These are phyloP conservation scores for Cotesia vestalis DNA, from an alignment of 1,140 invertebrate species.

Conservation along the genomic window DNA sequence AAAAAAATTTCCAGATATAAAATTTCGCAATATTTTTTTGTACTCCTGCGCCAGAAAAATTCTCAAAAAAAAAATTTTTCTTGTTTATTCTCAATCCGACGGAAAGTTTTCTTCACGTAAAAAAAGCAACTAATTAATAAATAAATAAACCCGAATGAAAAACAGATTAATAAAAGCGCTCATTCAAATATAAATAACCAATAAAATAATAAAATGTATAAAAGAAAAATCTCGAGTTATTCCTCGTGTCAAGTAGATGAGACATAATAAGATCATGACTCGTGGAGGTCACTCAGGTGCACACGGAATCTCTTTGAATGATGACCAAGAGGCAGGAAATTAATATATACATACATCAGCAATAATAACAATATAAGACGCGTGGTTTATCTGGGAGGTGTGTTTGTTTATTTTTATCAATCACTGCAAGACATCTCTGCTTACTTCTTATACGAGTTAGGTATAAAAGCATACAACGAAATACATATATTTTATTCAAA, in stretches of 20 bases:
- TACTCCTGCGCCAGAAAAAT: no score
- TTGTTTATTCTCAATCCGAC: no score
- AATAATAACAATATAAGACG: neutral
- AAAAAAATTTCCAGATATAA: no score
- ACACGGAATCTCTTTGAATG: neutral
- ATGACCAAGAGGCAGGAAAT: neutral
- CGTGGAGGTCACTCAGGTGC: slow-evolving; percentile 11
- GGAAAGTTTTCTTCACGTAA: no score
- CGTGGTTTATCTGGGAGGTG: slow-evolving; percentile 15
- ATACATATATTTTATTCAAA: no score
- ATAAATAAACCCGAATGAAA: no score
- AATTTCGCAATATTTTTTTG: no score
- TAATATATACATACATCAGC: neutral
- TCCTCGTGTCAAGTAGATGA: slow-evolving; percentile 24
- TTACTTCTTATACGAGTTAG: no score
- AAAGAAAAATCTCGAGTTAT: slow-evolving; percentile 11
- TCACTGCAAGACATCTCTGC: neutral
- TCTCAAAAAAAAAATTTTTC: no score
- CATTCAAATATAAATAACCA: slow-evolving; percentile 9
- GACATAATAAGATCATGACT: slow-evolving; percentile 6
- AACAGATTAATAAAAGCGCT: no score
- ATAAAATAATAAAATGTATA: slow-evolving; percentile 1
- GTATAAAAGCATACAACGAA: no score
- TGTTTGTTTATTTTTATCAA: slow-evolving; percentile 25
- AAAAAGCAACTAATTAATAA: no score